Percentiles rank a stretch among this genome's conserved stretches.
Evolutionary conservation across 2,797 vertebrate species (phyloP).

Genomic region (Pseudomugil tenellus): DNA sequence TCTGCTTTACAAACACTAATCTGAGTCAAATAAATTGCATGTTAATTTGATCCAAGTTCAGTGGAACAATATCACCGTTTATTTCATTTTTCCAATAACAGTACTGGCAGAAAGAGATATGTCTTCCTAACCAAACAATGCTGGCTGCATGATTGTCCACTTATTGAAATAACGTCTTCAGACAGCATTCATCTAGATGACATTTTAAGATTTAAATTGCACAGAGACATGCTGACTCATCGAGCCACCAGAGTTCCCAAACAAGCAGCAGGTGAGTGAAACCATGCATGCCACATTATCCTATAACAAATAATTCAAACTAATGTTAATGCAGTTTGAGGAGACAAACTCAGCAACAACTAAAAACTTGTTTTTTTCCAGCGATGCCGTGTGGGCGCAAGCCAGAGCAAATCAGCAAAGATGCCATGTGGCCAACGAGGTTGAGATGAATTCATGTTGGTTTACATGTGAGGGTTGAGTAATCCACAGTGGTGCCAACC

Average conservation of each 20-base stretch:
- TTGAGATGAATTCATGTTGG: slow-evolving; percentile 64
- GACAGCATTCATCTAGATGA: slow-evolving; percentile 41
- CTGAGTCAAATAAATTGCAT: neutral
- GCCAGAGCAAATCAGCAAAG: slow-evolving; percentile 66
- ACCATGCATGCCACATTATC: slow-evolving; percentile 31
- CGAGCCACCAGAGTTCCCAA: slow-evolving; percentile 24
- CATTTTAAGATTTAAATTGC: slow-evolving; percentile 26
- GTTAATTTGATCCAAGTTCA: no score
- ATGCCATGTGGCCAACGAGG: slow-evolving; percentile 56
- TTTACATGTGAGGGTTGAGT: slow-evolving; percentile 69
- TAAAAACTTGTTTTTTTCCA: slow-evolving; percentile 26
- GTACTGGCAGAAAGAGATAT: neutral
- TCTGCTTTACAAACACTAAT: neutral
- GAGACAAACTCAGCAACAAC: slow-evolving; percentile 32
- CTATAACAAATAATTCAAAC: slow-evolving; percentile 44
- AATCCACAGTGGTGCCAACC: slow-evolving; percentile 70
- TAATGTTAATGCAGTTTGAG: slow-evolving; percentile 32
- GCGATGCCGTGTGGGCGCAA: slow-evolving; percentile 71
- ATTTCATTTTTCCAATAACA: neutral
- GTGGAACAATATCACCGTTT: no score
- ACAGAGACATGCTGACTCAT: slow-evolving; percentile 35
- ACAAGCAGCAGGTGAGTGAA: slow-evolving; percentile 32
- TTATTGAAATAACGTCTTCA: slow-evolving; percentile 27
- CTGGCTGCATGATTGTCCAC: slow-evolving; percentile 25
- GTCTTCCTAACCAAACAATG: slow-evolving; percentile 3